Conservation (phyloP, 2,797 vertebrate genomes). For the Bryconaethiops microstoma region DNA sequence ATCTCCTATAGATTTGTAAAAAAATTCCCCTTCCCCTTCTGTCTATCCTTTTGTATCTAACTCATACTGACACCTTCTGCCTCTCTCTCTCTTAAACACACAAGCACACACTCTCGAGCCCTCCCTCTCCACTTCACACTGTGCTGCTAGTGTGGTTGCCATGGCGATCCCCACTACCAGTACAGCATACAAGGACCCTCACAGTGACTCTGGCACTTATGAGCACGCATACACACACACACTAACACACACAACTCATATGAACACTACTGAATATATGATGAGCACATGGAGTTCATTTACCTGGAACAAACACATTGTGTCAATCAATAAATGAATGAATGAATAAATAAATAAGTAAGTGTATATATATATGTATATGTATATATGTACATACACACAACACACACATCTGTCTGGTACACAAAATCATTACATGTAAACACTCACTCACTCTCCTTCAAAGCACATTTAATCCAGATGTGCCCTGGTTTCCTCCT, state of each 20-base stretch:
- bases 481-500: constrained; percentile 43
- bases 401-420: not conserved
- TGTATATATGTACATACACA: too few relatives aligned
- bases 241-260: constrained; percentile 37
- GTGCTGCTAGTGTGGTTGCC: constrained; percentile 76
- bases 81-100: constrained; percentile 48
- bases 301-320: not conserved
- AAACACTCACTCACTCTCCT: not conserved
- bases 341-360: too few relatives aligned
- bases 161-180: constrained; percentile 73
- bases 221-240: constrained; percentile 35
- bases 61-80: constrained; percentile 47
- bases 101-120: constrained; percentile 62
- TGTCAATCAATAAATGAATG: too few relatives aligned
- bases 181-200: constrained; percentile 74
- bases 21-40: not conserved
- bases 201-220: constrained; percentile 70
- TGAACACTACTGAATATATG: constrained; percentile 17
- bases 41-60: not conserved
- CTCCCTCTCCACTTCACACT: constrained; percentile 75
- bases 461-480: constrained; percentile 38
- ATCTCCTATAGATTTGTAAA: not conserved
- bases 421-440: constrained; percentile 6
- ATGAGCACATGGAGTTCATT: not conserved
- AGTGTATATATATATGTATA: too few relatives aligned